Percentiles rank a stretch among this genome's conserved stretches.
phyloP scores from a whole-genome alignment of 2,797 vertebrate genomes.

The Sebastes cheni region DNA sequence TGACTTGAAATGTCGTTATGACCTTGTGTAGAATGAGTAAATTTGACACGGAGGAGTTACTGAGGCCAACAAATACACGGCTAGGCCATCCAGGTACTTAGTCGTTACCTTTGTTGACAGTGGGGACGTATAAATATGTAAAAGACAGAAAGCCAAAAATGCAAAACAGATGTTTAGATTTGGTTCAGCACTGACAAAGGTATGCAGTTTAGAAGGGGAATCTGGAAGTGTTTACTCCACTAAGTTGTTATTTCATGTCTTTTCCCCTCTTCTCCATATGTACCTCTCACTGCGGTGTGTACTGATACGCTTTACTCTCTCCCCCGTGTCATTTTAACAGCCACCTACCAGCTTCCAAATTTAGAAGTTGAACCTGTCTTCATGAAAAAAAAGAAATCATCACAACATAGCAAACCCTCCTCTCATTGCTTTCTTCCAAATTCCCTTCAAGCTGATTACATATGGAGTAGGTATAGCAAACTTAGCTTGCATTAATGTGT shows the following conservation, averaged over 20 bases:
- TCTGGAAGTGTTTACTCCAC: constrained; percentile 4
- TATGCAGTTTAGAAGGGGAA: background rate
- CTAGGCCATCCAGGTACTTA: constrained; percentile 36
- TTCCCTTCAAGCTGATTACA: constrained; percentile 15
- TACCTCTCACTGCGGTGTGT: background rate
- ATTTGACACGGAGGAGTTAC: constrained; percentile 27
- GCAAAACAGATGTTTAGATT: constrained; percentile 17
- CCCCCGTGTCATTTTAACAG: constrained; percentile 17
- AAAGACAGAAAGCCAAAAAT: constrained; percentile 39
- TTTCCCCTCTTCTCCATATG: background rate
- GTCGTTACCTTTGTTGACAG: constrained; percentile 23
- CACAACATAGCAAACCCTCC: background rate
- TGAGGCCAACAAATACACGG: constrained; percentile 13
- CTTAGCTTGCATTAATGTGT: constrained; percentile 47
- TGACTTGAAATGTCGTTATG: constrained; percentile 47
- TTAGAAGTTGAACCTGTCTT: constrained; percentile 23
- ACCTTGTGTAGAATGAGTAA: constrained; percentile 51
- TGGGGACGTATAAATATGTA: constrained; percentile 14
- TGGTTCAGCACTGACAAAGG: background rate
- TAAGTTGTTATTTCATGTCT: constrained; percentile 2
- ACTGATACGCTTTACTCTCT: background rate
- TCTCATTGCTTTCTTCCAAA: constrained; percentile 33
- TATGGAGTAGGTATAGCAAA: constrained; percentile 16
- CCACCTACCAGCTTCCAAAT: constrained; percentile 36
- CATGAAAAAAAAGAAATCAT: background rate